phyloP scores from a whole-genome alignment of 2,113 vertebrate species.

The Psittacus erithacus region DNA sequence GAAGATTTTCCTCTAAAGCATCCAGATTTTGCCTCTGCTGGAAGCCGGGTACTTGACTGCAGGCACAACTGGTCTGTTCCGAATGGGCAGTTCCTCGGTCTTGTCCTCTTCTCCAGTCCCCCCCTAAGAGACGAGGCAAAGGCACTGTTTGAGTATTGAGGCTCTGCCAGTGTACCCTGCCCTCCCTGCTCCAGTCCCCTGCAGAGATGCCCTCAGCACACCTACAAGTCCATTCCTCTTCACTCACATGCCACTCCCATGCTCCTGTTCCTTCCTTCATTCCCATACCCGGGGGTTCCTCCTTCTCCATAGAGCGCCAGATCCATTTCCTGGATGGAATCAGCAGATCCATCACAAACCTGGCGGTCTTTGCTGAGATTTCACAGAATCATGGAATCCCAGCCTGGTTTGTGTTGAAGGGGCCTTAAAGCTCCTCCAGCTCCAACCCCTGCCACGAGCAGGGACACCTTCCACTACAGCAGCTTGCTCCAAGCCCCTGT shows the following conservation, averaged over 20 bases:
- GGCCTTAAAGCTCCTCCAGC: not conserved
- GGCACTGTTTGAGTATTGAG: rapidly evolving
- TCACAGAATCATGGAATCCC: not conserved
- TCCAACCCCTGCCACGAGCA: not conserved
- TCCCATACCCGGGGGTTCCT: not conserved
- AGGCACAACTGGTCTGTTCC: slow-evolving; percentile 12
- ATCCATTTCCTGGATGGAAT: not conserved
- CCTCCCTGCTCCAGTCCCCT: not conserved
- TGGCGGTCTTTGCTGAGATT: not conserved
- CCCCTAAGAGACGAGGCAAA: not conserved
- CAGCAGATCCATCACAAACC: not conserved
- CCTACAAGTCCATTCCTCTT: not conserved
- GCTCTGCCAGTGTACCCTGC: not conserved
- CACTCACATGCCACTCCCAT: not conserved
- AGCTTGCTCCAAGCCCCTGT: too few relatives aligned
- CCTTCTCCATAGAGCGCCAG: not conserved
- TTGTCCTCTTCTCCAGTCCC: not conserved
- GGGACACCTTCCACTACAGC: not conserved
- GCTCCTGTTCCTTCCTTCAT: not conserved
- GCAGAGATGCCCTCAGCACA: not conserved
- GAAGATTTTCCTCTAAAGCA: slow-evolving; percentile 49
- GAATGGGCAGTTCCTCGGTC: not conserved
- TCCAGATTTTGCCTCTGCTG: slow-evolving; percentile 23
- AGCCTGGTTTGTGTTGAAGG: not conserved
- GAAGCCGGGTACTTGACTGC: not conserved